A percentile compares a stretch with the other conserved stretches of the same genome.
Evolutionary conservation across 1,140 invertebrate genomes (phyloP).

Genomic region (Coenobita brevimanus): DNA sequence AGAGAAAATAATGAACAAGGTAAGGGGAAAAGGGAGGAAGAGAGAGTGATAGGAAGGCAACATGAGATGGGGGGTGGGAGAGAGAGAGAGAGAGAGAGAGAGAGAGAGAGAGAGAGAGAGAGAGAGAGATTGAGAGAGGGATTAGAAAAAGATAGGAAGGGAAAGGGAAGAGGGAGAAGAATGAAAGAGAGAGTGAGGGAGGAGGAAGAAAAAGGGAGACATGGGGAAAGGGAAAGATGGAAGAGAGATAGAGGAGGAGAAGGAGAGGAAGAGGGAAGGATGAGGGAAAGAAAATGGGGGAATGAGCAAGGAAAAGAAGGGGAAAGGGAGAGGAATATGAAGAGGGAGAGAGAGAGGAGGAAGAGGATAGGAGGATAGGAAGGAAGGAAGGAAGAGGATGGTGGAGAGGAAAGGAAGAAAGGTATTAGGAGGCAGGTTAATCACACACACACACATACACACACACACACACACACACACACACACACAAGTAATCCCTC

Average conservation of each 20-base stretch:
- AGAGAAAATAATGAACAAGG: neutral
- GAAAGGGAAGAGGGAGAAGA: no score
- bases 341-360: neutral
- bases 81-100: conserved; percentile 27
- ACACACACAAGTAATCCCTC: no score
- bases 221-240: neutral
- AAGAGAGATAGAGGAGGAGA: neutral
- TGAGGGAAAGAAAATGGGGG: neutral
- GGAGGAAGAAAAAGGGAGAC: neutral
- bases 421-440: no score
- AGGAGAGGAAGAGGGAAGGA: neutral
- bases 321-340: neutral
- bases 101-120: conserved; percentile 15
- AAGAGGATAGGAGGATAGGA: neutral
- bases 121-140: neutral
- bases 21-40: neutral
- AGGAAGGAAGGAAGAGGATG: neutral
- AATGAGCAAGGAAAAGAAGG: neutral
- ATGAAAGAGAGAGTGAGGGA: neutral
- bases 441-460: no score
- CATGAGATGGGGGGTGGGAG: neutral
- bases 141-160: neutral
- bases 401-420: neutral
- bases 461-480: no score
- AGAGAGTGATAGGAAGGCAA: neutral